Base-by-base conservation (phyloP, 2,113 vertebrate genomes). In the Alectura lathami region DNA sequence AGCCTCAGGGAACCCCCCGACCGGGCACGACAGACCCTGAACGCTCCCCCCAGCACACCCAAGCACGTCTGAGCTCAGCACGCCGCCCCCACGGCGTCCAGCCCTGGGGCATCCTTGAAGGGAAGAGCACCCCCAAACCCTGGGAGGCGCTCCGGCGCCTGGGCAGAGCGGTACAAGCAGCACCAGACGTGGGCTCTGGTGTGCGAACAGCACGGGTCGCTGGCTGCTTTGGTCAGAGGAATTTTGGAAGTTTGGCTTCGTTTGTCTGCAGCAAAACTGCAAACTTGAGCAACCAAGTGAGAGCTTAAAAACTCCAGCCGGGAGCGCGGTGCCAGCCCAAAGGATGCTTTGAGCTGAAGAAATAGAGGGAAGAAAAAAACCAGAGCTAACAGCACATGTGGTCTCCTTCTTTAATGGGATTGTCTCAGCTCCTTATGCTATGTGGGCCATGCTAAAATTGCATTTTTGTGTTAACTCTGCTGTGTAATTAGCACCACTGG, bases 181-280 rank as follows among this genome's bases (percentile, higher is more conserved):
- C n/a, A n/a, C n/a, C n/a, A n/a, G n/a, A 21, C 11, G 2, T 0
- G 3, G 57, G 5, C 30, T 51, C 43, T 2, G 21, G 60, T 21
- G 22, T 0, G 0, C 36, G 11, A 42, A 17, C 29, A 8, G 14
- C 32, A 1, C 3, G 38, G 0, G 34, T 23, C 20, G 13, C 12
- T 2, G 3, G 1, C 32, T 38, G 1, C 3, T 22, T 17, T 8
- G 21, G 9, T 2, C 12, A 40, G 27, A 14, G 7, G 48, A 62
- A 50, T 23, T 63, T 17, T n/a, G 66, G 56, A n/a, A 48, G 40
- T 32, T 63, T 17, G 36, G 9, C 7, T 56, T 47, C 29, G 30
- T 26, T 57, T 12, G n/a, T 17, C 26, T 34, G 74, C 51, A 57
- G 63, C 1, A 53, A 56, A 75, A 45, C 1, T 23, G 23, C 17